Evolutionary conservation across 2,888 invertebrate species (phyloP).

Genomic region (Cataglyphis livida): DNA sequence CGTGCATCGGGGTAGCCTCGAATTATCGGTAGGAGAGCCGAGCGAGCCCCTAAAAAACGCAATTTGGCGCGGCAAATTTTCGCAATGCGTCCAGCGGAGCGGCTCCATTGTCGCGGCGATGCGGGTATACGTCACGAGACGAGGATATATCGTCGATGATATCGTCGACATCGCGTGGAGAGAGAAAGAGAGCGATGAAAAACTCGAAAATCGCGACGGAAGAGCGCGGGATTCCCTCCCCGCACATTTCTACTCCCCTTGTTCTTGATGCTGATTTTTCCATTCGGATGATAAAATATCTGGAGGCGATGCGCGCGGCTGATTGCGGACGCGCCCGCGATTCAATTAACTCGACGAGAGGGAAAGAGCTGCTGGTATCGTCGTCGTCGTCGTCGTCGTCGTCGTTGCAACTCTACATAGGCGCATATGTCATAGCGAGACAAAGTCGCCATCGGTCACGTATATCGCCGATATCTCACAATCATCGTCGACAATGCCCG

Average conservation of each 20-base stretch:
- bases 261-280: slow-evolving; percentile 51
- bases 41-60: slow-evolving; percentile 49
- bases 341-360: slow-evolving; percentile 52
- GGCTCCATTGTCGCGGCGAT: slow-evolving; percentile 48
- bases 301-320: slow-evolving; percentile 47
- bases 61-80: slow-evolving; percentile 52
- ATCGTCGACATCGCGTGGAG: neutral
- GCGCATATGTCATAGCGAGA: slow-evolving; percentile 19
- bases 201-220: slow-evolving; percentile 46
- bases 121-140: slow-evolving; percentile 34
- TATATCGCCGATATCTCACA: slow-evolving; percentile 40
- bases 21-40: slow-evolving; percentile 46
- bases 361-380: slow-evolving; percentile 14
- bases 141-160: slow-evolving; percentile 25
- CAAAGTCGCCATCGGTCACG: slow-evolving; percentile 46
- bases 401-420: slow-evolving; percentile 5
- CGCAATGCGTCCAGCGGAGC: slow-evolving; percentile 47
- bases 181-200: slow-evolving; percentile 27
- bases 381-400: slow-evolving; percentile 23
- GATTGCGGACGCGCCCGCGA: slow-evolving; percentile 47
- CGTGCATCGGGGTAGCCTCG: slow-evolving; percentile 33
- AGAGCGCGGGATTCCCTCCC: neutral
- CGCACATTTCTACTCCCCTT: neutral
- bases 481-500: slow-evolving; percentile 26
- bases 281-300: slow-evolving; percentile 45